Conservation (phyloP, 1,140 invertebrate genomes). For the Drosophila ambigua region DNA sequence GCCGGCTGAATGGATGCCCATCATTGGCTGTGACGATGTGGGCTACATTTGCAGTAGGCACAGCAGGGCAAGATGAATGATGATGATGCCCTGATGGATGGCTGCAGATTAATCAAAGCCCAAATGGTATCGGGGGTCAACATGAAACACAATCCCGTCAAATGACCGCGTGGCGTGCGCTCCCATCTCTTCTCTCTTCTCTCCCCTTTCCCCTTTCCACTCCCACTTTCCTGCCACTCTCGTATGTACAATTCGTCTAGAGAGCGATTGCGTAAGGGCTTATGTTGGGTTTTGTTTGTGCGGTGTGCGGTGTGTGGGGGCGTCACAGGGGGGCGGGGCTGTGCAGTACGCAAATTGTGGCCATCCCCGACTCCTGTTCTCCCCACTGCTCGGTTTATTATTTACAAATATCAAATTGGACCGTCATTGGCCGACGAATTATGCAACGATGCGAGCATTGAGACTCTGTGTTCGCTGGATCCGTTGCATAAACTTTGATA, state of each 20-base stretch:
- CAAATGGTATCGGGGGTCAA: slow-evolving; percentile 34
- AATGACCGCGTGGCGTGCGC: slow-evolving; percentile 57
- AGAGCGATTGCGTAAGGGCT: slow-evolving; percentile 28
- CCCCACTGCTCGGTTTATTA: slow-evolving; percentile 20
- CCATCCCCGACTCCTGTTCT: slow-evolving; percentile 14
- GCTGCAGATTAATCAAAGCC: slow-evolving; percentile 63
- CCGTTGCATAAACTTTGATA: slow-evolving; percentile 33
- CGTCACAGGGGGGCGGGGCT: not conserved
- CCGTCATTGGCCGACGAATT: slow-evolving; percentile 37
- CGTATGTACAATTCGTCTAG: slow-evolving; percentile 21
- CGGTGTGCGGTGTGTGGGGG: not conserved
- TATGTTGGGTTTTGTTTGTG: slow-evolving; percentile 1
- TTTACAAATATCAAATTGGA: slow-evolving; percentile 19
- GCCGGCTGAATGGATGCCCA: slow-evolving; percentile 57
- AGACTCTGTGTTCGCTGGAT: slow-evolving; percentile 23
- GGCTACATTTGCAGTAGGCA: slow-evolving; percentile 35
- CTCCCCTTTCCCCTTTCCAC: not conserved
- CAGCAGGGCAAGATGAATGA: slow-evolving; percentile 46
- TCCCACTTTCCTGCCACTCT: slow-evolving; percentile 19
- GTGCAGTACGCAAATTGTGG: slow-evolving; percentile 5
- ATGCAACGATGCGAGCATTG: slow-evolving; percentile 34
- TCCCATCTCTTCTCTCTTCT: not conserved
- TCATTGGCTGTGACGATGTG: slow-evolving; percentile 47
- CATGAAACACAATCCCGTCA: slow-evolving; percentile 33
- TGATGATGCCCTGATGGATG: slow-evolving; percentile 74